Conservation (phyloP, 2,888 invertebrate genomes). For the Osedax frankpressi region DNA sequence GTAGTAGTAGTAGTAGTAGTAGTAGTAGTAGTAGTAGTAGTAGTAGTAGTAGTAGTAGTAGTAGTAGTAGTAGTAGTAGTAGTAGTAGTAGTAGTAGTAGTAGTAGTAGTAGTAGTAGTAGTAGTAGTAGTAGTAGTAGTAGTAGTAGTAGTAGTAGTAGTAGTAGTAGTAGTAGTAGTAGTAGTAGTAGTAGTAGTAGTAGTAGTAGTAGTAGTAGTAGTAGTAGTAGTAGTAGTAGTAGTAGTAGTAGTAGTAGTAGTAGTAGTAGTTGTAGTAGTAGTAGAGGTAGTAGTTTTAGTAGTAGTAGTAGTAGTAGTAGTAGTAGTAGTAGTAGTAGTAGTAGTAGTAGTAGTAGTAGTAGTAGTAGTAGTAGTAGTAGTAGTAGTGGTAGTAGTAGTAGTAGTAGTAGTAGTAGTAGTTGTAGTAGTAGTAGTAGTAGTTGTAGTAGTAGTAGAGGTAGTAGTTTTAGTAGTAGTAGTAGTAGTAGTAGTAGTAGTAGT, state of each 20-base stretch:
- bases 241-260: constrained; percentile 4
- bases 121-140: constrained; percentile 1
- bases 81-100: background rate
- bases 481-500: background rate
- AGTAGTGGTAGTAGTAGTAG: constrained; percentile 3
- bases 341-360: constrained; percentile 2
- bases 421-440: constrained; percentile 3
- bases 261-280: constrained; percentile 2
- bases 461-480: background rate
- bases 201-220: constrained; percentile 1
- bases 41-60: constrained; percentile 2
- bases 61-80: background rate
- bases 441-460: background rate
- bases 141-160: background rate
- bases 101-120: constrained; percentile 2
- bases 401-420: constrained; percentile 2
- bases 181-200: constrained; percentile 3
- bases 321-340: constrained; percentile 1
- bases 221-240: constrained; percentile 2
- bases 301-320: background rate
- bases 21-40: constrained; percentile 1
- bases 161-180: constrained; percentile 1
- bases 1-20: constrained; percentile 4
- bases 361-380: constrained; percentile 3
- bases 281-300: background rate